phyloP scores from a whole-genome alignment of 2,888 invertebrate species.

The Xestia c-nigrum region DNA sequence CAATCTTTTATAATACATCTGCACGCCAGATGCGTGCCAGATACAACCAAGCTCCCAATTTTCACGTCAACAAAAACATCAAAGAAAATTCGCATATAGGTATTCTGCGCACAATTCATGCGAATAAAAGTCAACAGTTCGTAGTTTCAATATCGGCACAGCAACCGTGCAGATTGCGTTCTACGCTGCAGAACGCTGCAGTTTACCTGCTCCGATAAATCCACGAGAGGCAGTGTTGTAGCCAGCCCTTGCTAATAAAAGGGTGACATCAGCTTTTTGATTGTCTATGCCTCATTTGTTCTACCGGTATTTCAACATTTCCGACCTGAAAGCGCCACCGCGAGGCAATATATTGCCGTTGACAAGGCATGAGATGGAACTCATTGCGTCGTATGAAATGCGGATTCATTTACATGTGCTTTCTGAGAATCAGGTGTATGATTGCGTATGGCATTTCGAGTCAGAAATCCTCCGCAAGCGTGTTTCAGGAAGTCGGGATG shows the following conservation, averaged over 20 bases:
- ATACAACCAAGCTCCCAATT: conserved; percentile 16
- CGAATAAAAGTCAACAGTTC: conserved; percentile 43
- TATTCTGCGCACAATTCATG: conserved; percentile 31
- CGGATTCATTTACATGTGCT: conserved; percentile 48
- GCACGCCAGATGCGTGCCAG: conserved; percentile 3
- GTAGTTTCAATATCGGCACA: conserved; percentile 56
- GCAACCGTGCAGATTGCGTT: conserved; percentile 52
- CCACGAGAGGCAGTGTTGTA: conserved; percentile 58
- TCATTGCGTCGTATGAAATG: conserved; percentile 43
- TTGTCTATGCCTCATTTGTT: conserved; percentile 73
- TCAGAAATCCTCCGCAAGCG: not conserved
- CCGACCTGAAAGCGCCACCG: conserved; percentile 61
- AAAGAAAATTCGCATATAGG: conserved; percentile 31
- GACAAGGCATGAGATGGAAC: conserved; percentile 71
- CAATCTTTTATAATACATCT: not conserved
- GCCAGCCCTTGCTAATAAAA: conserved; percentile 62
- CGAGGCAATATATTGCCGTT: conserved; percentile 64
- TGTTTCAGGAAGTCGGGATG: not conserved
- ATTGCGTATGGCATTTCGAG: conserved; percentile 4
- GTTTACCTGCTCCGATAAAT: conserved; percentile 70
- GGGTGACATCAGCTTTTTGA: conserved; percentile 74
- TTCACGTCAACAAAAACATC: conserved; percentile 35
- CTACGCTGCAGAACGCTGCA: conserved; percentile 40
- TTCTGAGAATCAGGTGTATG: conserved; percentile 18
- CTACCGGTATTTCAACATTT: conserved; percentile 71